These are phyloP conservation scores for Myotis myotis DNA, from an alignment of 2,797 vertebrate species.

Conservation along the genomic window DNA sequence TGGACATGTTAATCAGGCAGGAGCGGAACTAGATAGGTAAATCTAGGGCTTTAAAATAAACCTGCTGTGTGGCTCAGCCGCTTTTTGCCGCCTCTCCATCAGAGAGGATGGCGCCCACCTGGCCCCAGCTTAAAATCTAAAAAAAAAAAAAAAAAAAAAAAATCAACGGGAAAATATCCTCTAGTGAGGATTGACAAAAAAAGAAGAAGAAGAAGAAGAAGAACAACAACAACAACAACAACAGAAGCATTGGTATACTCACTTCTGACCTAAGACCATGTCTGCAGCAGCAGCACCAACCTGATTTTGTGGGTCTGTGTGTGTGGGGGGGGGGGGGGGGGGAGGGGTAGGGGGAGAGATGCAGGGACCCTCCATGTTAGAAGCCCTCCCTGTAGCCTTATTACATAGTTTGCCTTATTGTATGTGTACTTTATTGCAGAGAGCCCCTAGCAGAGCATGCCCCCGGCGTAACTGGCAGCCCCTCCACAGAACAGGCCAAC, in stretches of 20 bases:
- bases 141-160: too few species aligned
- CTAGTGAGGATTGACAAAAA: too few species aligned
- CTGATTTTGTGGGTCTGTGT: neutral
- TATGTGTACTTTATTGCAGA: neutral
- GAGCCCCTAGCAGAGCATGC: neutral
- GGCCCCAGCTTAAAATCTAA: too few species aligned
- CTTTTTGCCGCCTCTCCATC: too few species aligned
- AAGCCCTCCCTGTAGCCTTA: neutral
- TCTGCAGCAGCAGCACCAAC: neutral
- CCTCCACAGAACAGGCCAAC: neutral
- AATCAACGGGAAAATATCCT: too few species aligned
- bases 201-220: too few species aligned
- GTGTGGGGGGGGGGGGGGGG: neutral
- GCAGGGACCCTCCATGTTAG: neutral
- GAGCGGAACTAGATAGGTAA: too few species aligned
- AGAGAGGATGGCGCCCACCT: too few species aligned
- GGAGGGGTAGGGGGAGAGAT: neutral
- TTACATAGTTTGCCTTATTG: neutral
- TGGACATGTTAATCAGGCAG: too few species aligned
- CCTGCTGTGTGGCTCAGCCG: too few species aligned
- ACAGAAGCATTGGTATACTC: neutral
- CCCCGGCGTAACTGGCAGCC: neutral
- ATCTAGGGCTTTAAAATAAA: too few species aligned
- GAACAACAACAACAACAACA: too few species aligned
- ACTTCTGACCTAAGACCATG: neutral